A percentile compares a stretch with the other conserved stretches of the same genome.
Conservation (phyloP, 2,113 vertebrate species). For the Trinectes maculatus region DNA sequence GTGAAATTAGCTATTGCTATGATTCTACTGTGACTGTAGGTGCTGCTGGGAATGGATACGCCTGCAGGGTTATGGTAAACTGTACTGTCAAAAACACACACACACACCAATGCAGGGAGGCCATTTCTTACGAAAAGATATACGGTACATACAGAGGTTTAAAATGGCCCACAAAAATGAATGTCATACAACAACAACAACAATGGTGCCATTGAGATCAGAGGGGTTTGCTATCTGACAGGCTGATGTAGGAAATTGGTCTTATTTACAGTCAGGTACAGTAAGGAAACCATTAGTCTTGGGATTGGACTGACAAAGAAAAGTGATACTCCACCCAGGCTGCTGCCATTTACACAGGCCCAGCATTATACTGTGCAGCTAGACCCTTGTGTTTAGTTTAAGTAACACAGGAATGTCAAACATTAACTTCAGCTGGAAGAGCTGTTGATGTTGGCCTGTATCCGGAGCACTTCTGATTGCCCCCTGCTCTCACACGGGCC, state of each 20-base stretch:
- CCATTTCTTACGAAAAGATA: conserved; percentile 25
- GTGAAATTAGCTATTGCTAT: conserved; percentile 16
- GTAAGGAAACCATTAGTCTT: conserved; percentile 75
- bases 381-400: conserved; percentile 77
- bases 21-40: conserved; percentile 7
- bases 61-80: conserved; percentile 15
- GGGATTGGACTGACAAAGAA: conserved; percentile 64
- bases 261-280: conserved; percentile 60
- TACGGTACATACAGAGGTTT: conserved; percentile 24
- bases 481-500: conserved; percentile 64
- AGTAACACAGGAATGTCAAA: conserved; percentile 81
- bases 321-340: conserved; percentile 69
- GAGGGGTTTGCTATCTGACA: conserved; percentile 32
- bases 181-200: conserved; percentile 35
- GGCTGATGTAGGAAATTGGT: conserved; percentile 31
- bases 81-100: conserved; percentile 40
- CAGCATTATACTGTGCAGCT: conserved; percentile 66
- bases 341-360: conserved; percentile 69
- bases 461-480: conserved; percentile 79
- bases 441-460: conserved; percentile 80
- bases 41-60: conserved; percentile 14
- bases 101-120: not conserved
- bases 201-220: conserved; percentile 57
- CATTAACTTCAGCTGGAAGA: conserved; percentile 74
- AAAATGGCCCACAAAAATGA: conserved; percentile 25